Evolutionary conservation across 1,140 invertebrate genomes (phyloP), one percentile per base, ranked within the genome.

Genomic region (Oedothorax gibbosus): DNA sequence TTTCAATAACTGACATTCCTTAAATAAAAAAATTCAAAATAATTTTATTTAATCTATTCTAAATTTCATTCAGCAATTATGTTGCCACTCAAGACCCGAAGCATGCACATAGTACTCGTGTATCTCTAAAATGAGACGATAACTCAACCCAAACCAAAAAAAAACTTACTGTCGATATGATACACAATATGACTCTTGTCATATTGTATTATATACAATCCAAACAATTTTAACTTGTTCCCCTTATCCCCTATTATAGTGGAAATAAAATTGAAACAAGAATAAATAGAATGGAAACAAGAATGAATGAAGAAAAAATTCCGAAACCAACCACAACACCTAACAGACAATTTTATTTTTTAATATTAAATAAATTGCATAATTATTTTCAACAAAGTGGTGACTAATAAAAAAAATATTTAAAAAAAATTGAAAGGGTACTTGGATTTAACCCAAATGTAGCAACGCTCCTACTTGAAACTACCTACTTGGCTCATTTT

Each of bases 361-460:
- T 18, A 5, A 11, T 54, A 51, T 51, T 71, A 10, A 71, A 71
- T 53, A 49, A 71, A 51, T 71, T 51, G 69, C 50, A 18, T 35
- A 35, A 35, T n/a, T n/a, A n/a, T 35, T 35, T 35, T 35, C 35
- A 35, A 1, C 35, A 5, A 35, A 35, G 35, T n/a, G 69, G 54
- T 53, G 50, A 71, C 12, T 60, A 60, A 60, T 14, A 54, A 71
- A 71, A 71, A 51, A 71, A 50, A 35, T 18, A 10, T 7, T n/a
- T 4, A 49, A 18, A 60, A 14, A 60, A 3, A 60, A 6, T 7
- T 5, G 9, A 60, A 53, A 35, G n/a, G 51, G 51, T 18, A n/a
- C 49, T 71, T 71, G 69, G 69, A 15, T 51, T 15, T 14, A 20
- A 20, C 49, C 69, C 69, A 71, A 71, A 21, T 20, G 50, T 53